phyloP scores from a whole-genome alignment of 2,888 invertebrate genomes.

The Julus scandinavius region DNA sequence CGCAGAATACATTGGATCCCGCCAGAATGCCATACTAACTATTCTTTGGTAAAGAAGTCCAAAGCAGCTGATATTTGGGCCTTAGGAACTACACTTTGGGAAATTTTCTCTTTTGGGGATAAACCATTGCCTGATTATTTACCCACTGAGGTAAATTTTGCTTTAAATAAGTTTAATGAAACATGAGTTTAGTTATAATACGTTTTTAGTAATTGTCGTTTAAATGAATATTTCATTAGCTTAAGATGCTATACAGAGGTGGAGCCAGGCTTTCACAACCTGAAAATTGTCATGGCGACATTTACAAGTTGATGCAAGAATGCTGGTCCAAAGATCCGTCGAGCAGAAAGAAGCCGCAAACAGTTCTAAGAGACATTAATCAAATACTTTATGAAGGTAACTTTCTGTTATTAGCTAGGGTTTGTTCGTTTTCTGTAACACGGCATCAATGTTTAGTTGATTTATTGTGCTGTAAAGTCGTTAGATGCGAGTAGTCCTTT shows the following conservation, averaged over 20 bases:
- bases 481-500: no score
- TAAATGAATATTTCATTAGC: constrained; percentile 43
- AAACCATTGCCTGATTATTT: constrained; percentile 65
- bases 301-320: constrained; percentile 80
- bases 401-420: neutral
- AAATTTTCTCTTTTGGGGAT: constrained; percentile 85
- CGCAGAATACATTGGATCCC: constrained; percentile 91
- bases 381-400: constrained; percentile 79
- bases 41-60: constrained; percentile 59
- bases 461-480: no score
- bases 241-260: constrained; percentile 70
- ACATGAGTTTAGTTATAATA: no score
- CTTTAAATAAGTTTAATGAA: no score
- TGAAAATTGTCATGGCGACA: constrained; percentile 76
- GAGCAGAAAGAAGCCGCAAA: constrained; percentile 80
- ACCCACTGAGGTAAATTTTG: constrained; percentile 62
- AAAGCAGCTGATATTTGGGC: constrained; percentile 87
- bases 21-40: constrained; percentile 75
- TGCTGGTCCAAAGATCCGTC: constrained; percentile 82
- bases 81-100: constrained; percentile 90
- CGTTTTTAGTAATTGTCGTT: no score
- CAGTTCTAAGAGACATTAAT: constrained; percentile 85
- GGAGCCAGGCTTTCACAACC: constrained; percentile 76
- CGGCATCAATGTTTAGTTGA: no score
- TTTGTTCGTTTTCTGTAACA: no score